These are phyloP conservation scores for Lepidocolaptes lacrymiger DNA, from an alignment of 2,797 vertebrate genomes.

Conservation along the genomic window DNA sequence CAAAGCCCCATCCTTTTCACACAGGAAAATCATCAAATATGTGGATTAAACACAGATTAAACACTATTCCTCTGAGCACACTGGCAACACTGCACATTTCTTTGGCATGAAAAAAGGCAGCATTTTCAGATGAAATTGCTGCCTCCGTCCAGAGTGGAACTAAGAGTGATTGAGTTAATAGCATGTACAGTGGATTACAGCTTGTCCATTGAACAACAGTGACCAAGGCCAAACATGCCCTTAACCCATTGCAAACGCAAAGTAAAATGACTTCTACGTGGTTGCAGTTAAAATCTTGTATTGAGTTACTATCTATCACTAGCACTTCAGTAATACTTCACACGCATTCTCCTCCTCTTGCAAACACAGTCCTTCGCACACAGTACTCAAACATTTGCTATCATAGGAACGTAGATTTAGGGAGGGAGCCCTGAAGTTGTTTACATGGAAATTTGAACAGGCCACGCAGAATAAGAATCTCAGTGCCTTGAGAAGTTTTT, in stretches of 20 bases:
- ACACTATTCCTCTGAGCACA: background rate
- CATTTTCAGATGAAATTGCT: background rate
- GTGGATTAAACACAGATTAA: background rate
- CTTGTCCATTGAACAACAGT: background rate
- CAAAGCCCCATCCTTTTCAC: background rate
- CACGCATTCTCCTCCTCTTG: background rate
- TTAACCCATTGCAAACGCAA: background rate
- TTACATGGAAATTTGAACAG: conserved; percentile 11
- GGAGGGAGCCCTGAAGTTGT: background rate
- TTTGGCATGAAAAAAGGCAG: background rate
- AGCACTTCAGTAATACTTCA: background rate
- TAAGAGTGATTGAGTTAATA: background rate
- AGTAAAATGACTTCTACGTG: background rate
- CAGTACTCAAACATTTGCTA: background rate
- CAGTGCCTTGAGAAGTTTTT: conserved; percentile 9
- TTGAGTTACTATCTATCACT: background rate
- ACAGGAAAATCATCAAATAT: background rate
- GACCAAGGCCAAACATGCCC: background rate
- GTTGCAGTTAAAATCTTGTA: background rate
- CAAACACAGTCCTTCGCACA: background rate
- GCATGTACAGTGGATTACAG: background rate
- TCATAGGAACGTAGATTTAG: background rate
- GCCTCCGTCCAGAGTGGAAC: background rate
- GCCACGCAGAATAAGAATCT: background rate
- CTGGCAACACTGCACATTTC: background rate